Base-by-base conservation (phyloP, 2,888 invertebrate genomes). In the Tinea semifulvella region DNA sequence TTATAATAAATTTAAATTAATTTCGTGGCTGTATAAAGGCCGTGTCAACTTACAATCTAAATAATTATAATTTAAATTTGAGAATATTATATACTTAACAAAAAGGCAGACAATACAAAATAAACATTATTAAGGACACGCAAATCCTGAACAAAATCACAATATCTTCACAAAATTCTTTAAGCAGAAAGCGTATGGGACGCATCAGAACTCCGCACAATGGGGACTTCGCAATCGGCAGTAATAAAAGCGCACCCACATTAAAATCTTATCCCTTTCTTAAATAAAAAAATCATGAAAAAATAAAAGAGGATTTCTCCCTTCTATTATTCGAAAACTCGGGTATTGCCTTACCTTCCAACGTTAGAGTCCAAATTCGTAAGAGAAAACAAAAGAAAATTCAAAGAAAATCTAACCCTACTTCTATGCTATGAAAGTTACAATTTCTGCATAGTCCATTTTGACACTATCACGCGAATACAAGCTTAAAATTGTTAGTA, bases 221-320 rank as follows among this genome's bases (percentile, higher is more conserved):
- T 75, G 57, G 68, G 57, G 60, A 73, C 70, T 68, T 73, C 72
- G 66, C 66, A 71, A 74, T 72, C 73, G 65, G 60, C 50, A 69
- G 75, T 77, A 79, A 79, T 80, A 79, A 79, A 73, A 71, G 68
- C 67, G 53, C 68, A 65, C 68, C 74, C 74, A 79, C 79, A 80
- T 79, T 79, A 80, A 80, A 80, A 77, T 79, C 79, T 79, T 80
- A 80, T 80, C 79, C 79, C 72, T 79, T 79, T 79, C 79, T 79
- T 80, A 79, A 79, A 80, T 79, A 79, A 77, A 80, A 79, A 77
- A 79, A 73, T 79, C 80, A 77, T 77, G 75, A 79, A 79, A 79
- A 80, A 76, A 75, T 72, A 72, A 69, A 68, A 72, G 38, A 38
- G 16, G 65, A 62, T 71, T 68, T 70, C 68, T 66, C 69, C 74